These are phyloP conservation scores for Sanderia malayensis DNA, from an alignment of 30 jellyfish, hydroid and myxozoan genomes.

Conservation along the genomic window DNA sequence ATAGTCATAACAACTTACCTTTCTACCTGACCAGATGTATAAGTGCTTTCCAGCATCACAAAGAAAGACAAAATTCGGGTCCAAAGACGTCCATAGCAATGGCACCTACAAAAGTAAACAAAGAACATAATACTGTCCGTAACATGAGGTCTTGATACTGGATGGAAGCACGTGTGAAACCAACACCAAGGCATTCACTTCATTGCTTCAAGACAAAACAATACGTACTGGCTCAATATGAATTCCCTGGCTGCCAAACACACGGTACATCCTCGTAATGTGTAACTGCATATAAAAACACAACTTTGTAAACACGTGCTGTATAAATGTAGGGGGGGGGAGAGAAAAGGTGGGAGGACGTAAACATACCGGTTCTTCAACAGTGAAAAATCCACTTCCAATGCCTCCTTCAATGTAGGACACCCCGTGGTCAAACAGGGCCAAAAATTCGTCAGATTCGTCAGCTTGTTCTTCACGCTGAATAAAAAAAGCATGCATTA, in stretches of 20 bases:
- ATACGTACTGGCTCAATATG: conserved; percentile 88
- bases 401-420: conserved; percentile 98
- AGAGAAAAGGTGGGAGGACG: no score
- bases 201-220: no score
- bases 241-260: conserved; percentile 90
- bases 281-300: conserved; percentile 74
- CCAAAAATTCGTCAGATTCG: conserved; percentile 91
- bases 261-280: conserved; percentile 80
- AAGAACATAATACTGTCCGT: no score
- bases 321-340: no score
- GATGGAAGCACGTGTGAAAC: no score
- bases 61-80: conserved; percentile 88
- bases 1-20: conserved; percentile 44
- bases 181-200: neutral
- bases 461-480: conserved; percentile 99
- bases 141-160: no score
- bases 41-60: conserved; percentile 93
- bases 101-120: conserved; percentile 57
- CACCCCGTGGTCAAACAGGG: conserved; percentile 66
- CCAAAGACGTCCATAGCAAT: conserved; percentile 86
- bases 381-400: conserved; percentile 94
- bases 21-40: conserved; percentile 94
- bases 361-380: conserved; percentile 85
- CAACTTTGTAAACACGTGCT: no score
- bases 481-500: neutral